Evolutionary conservation across 23 tunicate species (phyloP), one percentile per base, ranked within the genome.

Genomic region (Oikopleura dioica): DNA sequence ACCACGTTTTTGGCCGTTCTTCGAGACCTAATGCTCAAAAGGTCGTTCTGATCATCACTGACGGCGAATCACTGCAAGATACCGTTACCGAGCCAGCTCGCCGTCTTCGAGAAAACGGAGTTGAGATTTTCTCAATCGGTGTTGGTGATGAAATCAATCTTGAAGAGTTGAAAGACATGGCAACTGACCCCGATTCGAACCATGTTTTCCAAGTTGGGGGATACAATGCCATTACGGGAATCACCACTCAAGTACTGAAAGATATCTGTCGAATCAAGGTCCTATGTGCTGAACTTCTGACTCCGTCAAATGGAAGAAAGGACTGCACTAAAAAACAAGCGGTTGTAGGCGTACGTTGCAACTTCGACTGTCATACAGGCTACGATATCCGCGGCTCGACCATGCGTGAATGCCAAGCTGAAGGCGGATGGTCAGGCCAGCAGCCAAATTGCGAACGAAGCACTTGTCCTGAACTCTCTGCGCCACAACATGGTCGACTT

Each of bases 31-130:
- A 50, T 0, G 84, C 82, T 32, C 79, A 76, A 26, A 91, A 91
- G 78, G 85, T 91, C 1, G 87, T 84, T 28, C 35, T 91, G 76
- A 59, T 91, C 26, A 91, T 91, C 67, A 91, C 97, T 34, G 97
- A 91, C 76, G 97, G 97, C 1, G 97, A 91, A 82, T 91, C 97
- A 0, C 78, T 91, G 35, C 68, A 85, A 72, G 97, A 91, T 85
- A 81, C 78, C 77, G 97, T 91, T 44, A 68, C 83, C 0, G 87
- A 80, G 21, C 97, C 97, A 0, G 97, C 97, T 4, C 51, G 72
- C 24, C 77, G 81, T 31, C 81, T 91, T 32, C 76, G 91, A 38
- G 87, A 80, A 34, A 58, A 38, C 21, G 82, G 84, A 1, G 92
- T 85, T 2, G 92, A 86, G 68, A 86, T 91, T 35, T 91, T 85